Base-by-base conservation (phyloP, 2,797 vertebrate genomes). In the Spinus pinus region DNA sequence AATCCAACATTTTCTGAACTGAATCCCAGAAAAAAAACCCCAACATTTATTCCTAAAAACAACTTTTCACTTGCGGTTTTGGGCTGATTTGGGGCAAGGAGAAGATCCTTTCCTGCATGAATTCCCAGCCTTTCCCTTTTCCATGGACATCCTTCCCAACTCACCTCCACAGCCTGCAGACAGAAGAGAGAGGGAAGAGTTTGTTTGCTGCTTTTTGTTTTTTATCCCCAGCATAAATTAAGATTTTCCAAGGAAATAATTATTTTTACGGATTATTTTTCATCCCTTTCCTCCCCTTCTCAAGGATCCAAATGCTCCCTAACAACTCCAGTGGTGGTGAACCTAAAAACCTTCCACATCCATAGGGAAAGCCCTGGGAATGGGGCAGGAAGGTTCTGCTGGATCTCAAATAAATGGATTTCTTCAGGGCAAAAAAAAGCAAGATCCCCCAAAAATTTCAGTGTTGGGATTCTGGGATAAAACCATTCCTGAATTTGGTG, bases 261-360 rank as follows among this genome's bases (percentile, higher is more conserved):
- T 12, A 30, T 50, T 84, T 92, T 41, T 19, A 44, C 3, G 44
- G 47, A 4, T 31, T 62, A 18, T 39, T 75, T 83, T 70, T 4
- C 20, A 56, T 23, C 33, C 21, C 7, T 37, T n/a, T 5, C 2
- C 2, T 1, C 1, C 1, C 1, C 2, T 20, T 12, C 50, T 70
- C 39, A 46, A 49, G 46, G 37, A 17, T 31, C 31, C 35, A 39
- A 25, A 62, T 8, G 3, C 3, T 3, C 21, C 28, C 25, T 51
- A 30, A 44, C 3, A 60, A 10, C 16, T 66, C 21, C 28, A 41
- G 25, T 3, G 14, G 15, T 3, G 7, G 9, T 23, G 35, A 73
- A 28, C 7, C 18, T 24, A 53, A 51, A 66, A 69, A 18, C 6
- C 4, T 35, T 44, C 33, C 35, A 7, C 16, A 41, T 44, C 46